Conservation (phyloP, 2,113 vertebrate genomes). For the Dissostichus mawsoni region DNA sequence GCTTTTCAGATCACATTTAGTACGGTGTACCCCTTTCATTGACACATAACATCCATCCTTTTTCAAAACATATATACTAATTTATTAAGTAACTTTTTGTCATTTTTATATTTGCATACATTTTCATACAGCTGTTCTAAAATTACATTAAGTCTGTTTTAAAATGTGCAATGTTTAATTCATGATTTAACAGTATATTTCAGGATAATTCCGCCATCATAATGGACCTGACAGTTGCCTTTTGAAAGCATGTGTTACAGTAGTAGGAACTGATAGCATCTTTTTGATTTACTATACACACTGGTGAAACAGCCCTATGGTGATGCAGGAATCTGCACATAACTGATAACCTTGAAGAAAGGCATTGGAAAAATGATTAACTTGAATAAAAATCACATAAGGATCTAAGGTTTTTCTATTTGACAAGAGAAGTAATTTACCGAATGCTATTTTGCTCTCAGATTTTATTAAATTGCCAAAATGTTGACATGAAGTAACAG, state of each 20-base stretch:
- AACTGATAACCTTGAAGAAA: slow-evolving; percentile 68
- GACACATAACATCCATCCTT: background rate
- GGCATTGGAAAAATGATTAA: slow-evolving; percentile 56
- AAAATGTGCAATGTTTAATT: background rate
- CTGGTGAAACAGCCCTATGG: slow-evolving; percentile 55
- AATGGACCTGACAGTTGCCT: background rate
- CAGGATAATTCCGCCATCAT: background rate
- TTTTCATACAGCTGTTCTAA: no score
- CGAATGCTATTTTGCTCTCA: background rate
- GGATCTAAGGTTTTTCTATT: slow-evolving; percentile 33
- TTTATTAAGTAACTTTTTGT: no score
- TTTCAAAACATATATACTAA: background rate
- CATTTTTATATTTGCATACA: no score
- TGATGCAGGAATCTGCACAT: slow-evolving; percentile 33
- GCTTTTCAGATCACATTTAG: background rate
- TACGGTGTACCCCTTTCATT: background rate
- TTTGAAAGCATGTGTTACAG: slow-evolving; percentile 37
- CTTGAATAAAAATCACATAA: slow-evolving; percentile 55
- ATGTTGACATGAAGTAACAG: background rate
- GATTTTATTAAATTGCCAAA: background rate
- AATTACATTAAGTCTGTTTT: no score
- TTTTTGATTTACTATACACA: slow-evolving; percentile 64
- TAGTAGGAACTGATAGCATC: slow-evolving; percentile 46
- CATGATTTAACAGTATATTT: background rate
- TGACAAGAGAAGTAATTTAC: slow-evolving; percentile 16